phyloP scores from a whole-genome alignment of 2,113 vertebrate genomes.

The Cephalophus harveyi region DNA sequence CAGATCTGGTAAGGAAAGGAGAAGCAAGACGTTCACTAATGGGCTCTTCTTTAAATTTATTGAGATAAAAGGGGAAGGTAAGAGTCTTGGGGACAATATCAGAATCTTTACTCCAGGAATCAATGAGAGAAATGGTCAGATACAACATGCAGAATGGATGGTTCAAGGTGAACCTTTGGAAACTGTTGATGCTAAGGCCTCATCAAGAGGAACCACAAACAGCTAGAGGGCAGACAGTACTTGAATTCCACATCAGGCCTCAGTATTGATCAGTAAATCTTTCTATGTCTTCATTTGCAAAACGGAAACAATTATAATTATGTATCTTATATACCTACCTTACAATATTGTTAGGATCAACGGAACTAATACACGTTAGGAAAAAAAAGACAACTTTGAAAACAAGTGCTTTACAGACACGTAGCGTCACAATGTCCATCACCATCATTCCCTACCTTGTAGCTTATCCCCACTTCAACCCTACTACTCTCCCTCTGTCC shows the following conservation, averaged over 20 bases:
- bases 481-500: background rate
- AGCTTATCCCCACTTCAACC: background rate
- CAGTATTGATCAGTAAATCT: background rate
- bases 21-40: background rate
- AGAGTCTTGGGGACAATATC: background rate
- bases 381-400: background rate
- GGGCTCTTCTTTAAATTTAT: background rate
- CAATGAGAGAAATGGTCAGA: background rate
- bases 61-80: background rate
- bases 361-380: background rate
- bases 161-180: background rate
- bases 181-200: background rate
- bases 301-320: background rate
- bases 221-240: background rate
- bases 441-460: background rate
- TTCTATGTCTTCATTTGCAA: background rate
- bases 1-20: conserved; percentile 76
- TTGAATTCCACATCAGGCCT: background rate
- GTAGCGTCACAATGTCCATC: background rate
- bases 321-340: background rate
- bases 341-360: background rate
- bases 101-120: background rate
- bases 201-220: background rate
- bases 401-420: background rate
- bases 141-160: background rate